These are phyloP conservation scores for Metopia argyrocephala DNA, from an alignment of 2,888 invertebrate genomes.

Conservation along the genomic window DNA sequence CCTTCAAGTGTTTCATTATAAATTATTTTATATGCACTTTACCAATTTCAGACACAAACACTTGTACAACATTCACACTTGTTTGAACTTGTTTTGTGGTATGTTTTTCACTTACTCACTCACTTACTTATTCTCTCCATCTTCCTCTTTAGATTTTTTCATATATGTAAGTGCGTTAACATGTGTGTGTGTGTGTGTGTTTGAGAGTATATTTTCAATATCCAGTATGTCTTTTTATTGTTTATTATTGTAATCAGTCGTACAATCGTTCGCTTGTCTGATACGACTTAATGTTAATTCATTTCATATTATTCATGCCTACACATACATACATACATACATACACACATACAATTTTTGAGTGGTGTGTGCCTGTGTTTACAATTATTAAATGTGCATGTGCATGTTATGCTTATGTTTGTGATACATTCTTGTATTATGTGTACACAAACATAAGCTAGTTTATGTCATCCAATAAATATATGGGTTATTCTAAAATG, in stretches of 20 bases:
- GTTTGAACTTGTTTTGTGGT: not conserved
- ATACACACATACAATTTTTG: not conserved
- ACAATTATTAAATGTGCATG: not conserved
- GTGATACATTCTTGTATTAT: not conserved
- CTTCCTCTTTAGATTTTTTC: not conserved
- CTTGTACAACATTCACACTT: not conserved
- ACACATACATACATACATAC: not conserved
- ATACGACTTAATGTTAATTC: conserved; percentile 58
- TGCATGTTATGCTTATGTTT: not conserved
- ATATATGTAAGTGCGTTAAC: not conserved
- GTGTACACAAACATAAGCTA: not conserved
- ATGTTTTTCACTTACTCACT: not conserved
- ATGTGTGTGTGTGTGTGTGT: not conserved
- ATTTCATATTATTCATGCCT: conserved; percentile 53
- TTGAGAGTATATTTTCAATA: conserved; percentile 29
- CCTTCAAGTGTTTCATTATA: conserved; percentile 61
- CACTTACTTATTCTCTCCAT: not conserved
- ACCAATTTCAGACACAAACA: conserved; percentile 1
- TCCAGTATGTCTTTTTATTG: conserved; percentile 55
- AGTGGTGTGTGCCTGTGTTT: not conserved
- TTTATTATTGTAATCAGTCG: conserved; percentile 44
- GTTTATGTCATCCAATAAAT: not conserved
- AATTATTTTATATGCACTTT: conserved; percentile 62
- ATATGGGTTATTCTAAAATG: too few relatives aligned
- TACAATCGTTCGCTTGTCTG: conserved; percentile 45